Evolutionary conservation across 1,140 invertebrate species (phyloP).

Genomic region (Ridgeia piscesae): DNA sequence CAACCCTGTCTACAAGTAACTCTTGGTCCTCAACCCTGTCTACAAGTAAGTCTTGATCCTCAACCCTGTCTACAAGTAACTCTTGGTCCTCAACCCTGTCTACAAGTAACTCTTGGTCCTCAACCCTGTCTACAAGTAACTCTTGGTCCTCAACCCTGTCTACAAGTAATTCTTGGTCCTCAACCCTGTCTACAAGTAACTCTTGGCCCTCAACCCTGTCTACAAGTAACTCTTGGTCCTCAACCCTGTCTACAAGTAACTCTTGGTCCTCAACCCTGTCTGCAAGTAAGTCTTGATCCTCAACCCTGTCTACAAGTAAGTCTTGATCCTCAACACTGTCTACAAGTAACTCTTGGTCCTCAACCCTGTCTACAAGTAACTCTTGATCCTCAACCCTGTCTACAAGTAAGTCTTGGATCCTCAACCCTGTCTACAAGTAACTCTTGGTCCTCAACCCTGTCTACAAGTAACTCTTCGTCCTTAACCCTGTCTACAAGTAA

Average conservation of each 20-base stretch:
- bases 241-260: too few relatives aligned
- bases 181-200: neutral
- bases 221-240: too few relatives aligned
- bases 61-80: too few relatives aligned
- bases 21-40: too few relatives aligned
- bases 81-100: too few relatives aligned
- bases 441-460: neutral
- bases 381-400: neutral
- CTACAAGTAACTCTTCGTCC: neutral
- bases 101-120: too few relatives aligned
- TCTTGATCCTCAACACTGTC: slow-evolving; percentile 84
- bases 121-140: neutral
- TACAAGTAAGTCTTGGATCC: neutral
- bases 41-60: too few relatives aligned
- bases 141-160: neutral
- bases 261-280: too few relatives aligned
- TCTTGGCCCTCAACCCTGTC: neutral
- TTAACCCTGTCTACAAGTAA: neutral
- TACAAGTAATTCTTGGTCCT: too few relatives aligned
- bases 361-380: slow-evolving; percentile 59
- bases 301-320: too few relatives aligned
- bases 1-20: too few relatives aligned
- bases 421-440: neutral
- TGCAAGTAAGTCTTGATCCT: too few relatives aligned
- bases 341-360: slow-evolving; percentile 86